phyloP scores from a whole-genome alignment of 2,797 vertebrate genomes.

The Crenuchus spilurus region DNA sequence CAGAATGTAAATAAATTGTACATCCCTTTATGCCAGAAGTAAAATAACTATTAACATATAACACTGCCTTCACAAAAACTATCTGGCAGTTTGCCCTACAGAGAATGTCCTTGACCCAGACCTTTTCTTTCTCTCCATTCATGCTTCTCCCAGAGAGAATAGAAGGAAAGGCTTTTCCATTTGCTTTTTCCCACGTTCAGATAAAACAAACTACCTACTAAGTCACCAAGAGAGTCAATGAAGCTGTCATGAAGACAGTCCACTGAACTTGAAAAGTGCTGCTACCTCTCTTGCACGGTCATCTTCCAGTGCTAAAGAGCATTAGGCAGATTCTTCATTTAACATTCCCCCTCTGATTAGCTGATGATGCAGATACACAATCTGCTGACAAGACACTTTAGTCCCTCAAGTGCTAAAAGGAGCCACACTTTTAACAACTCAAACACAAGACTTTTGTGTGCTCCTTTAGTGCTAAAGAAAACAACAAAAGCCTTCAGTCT shows the following conservation, averaged over 20 bases:
- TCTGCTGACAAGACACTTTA: conserved; percentile 1
- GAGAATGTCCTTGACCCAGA: conserved; percentile 32
- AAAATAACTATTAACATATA: background rate
- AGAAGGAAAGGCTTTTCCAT: conserved; percentile 65
- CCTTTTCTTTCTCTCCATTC: conserved; percentile 32
- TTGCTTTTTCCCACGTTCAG: conserved; percentile 67
- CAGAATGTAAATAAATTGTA: no score
- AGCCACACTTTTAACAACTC: background rate
- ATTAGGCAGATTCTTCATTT: background rate
- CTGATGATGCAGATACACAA: background rate
- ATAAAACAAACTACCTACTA: conserved; percentile 54
- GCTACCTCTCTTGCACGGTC: conserved; percentile 11
- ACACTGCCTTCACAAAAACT: conserved; percentile 7
- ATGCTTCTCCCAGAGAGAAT: conserved; percentile 52
- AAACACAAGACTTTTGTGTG: background rate
- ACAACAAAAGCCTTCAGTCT: background rate
- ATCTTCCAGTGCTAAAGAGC: conserved; percentile 22
- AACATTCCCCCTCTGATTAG: background rate
- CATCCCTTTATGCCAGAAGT: background rate
- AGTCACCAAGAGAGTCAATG: conserved; percentile 40
- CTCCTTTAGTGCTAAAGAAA: background rate
- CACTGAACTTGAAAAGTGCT: conserved; percentile 37
- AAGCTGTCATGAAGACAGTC: conserved; percentile 61
- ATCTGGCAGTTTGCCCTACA: conserved; percentile 25
- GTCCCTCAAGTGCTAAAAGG: background rate